Evolutionary conservation across 2,113 vertebrate genomes (phyloP).

Genomic region (Candoia aspera): DNA sequence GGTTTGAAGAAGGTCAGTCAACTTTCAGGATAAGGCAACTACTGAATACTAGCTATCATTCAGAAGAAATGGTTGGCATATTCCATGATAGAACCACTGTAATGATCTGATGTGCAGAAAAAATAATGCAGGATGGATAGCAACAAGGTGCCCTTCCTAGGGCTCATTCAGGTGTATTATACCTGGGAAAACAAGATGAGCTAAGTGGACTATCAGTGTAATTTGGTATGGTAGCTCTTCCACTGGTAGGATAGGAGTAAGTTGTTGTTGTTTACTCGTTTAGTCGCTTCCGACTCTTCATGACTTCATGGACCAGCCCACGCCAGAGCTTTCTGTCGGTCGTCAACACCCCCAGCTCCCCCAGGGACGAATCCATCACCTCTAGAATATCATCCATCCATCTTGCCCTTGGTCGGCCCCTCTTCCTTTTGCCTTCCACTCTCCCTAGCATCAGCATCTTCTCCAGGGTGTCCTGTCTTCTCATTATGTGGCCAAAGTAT

Average conservation of each 20-base stretch:
- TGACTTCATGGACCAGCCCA: too few relatives aligned
- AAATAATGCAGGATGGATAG: not conserved
- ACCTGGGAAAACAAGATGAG: not conserved
- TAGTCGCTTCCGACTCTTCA: too few relatives aligned
- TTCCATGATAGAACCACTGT: not conserved
- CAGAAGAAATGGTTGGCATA: not conserved
- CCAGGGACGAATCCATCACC: too few relatives aligned
- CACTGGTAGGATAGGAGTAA: not conserved
- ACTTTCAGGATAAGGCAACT: not conserved
- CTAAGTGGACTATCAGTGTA: not conserved
- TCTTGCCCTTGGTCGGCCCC: too few relatives aligned
- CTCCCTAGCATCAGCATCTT: too few relatives aligned
- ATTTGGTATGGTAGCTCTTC: not conserved
- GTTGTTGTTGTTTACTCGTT: too few relatives aligned
- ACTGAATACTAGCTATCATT: not conserved
- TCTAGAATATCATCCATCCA: too few relatives aligned
- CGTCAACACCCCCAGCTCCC: too few relatives aligned
- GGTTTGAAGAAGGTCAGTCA: not conserved
- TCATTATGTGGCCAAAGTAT: too few relatives aligned
- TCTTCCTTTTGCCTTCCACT: too few relatives aligned
- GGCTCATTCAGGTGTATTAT: not conserved
- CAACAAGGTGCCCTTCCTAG: not conserved
- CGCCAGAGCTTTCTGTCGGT: too few relatives aligned
- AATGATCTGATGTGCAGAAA: not conserved
- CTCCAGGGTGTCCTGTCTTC: too few relatives aligned